Evolutionary conservation across 2,888 invertebrate genomes (phyloP).

Genomic region (Dryadula phaetusa): DNA sequence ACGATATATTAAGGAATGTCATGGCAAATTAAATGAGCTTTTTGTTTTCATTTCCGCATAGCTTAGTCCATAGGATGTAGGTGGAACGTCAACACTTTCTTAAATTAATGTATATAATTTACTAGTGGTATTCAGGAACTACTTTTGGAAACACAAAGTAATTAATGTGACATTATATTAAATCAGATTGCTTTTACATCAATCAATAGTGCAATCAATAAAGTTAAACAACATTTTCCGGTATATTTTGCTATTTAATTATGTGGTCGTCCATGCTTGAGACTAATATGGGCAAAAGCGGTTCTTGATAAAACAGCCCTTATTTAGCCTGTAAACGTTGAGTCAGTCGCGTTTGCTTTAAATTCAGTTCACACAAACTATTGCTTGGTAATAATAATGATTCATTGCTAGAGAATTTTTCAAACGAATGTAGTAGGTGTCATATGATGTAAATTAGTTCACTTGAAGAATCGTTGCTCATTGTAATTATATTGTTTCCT

Average conservation of each 20-base stretch:
- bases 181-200: constrained; percentile 46
- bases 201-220: constrained; percentile 56
- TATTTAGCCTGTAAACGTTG: constrained; percentile 68
- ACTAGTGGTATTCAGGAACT: too few relatives aligned
- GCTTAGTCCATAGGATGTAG: too few relatives aligned
- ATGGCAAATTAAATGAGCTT: too few relatives aligned
- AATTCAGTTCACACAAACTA: constrained; percentile 63
- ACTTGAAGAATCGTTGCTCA: constrained; percentile 58
- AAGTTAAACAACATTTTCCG: constrained; percentile 63
- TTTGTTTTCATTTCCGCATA: too few relatives aligned
- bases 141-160: not conserved
- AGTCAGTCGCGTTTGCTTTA: constrained; percentile 66
- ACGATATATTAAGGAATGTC: too few relatives aligned
- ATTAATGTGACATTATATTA: constrained; percentile 26
- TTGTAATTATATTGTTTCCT: constrained; percentile 51
- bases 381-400: constrained; percentile 64
- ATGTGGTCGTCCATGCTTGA: constrained; percentile 60
- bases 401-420: constrained; percentile 67
- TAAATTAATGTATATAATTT: too few relatives aligned
- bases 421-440: constrained; percentile 61
- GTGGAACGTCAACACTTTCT: too few relatives aligned
- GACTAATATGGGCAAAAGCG: constrained; percentile 71
- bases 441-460: constrained; percentile 44
- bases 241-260: constrained; percentile 72
- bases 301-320: constrained; percentile 71